Base-by-base conservation (phyloP, 2,888 invertebrate species). In the Orthosia gracilis region DNA sequence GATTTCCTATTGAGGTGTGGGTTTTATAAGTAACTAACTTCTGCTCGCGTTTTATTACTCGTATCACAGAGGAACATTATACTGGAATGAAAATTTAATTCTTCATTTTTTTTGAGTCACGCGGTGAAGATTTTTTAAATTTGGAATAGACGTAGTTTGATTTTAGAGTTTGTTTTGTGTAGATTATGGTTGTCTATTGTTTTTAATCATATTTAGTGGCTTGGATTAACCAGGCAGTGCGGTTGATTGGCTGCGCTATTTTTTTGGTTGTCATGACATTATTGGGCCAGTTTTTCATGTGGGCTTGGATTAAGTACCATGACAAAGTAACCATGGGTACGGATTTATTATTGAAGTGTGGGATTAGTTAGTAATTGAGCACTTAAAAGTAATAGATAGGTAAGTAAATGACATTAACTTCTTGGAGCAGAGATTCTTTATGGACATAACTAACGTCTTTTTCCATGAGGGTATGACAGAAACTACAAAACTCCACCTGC, bases 21-120 rank as follows among this genome's bases (percentile, higher is more conserved):
- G 23, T 17, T 31, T 31, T 31, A 31, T 31, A 31, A 31, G 31
- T 31, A 7, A 7, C 7, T 31, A 31, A 7, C 5, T 31, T 31
- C 31, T 31, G 31, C 7, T 7, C 31, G 31, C 31, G 31, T 31
- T 31, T 31, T 31, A 31, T 31, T 31, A n/a, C n/a, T n/a, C n/a
- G n/a, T n/a, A 31, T 31, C 31, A 31, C 31, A 31, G 31, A 7
- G 7, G 5, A 7, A 7, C 31, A 7, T 31, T 31, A 31, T 31
- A 31, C 7, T 1, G 31, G 31, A 7, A 31, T 7, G 31, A 31
- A 31, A 31, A 26, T 26, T 26, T 26, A 3, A 26, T 3, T 26
- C 3, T 86, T 87, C 80, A 82, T 87, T 87, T 91, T 91, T 92
- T 91, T 91, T 87, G 86, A 84, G 86, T 80, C 73, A 80, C 84